Conservation (phyloP, 2,888 invertebrate species). For the Lepidonotus clava region DNA sequence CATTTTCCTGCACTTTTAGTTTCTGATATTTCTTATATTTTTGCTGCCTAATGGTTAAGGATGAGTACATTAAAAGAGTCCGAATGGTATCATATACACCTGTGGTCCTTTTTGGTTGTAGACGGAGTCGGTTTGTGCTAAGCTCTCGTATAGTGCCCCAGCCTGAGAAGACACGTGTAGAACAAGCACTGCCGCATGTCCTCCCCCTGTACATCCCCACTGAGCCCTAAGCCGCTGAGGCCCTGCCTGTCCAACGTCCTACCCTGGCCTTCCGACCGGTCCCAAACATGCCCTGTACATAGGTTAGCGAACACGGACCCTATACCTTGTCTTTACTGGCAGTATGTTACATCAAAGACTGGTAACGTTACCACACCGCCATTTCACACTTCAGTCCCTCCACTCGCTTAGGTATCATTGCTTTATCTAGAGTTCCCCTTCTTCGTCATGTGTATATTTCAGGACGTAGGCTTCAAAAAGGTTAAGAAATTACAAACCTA, state of each 20-base stretch:
- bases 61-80: not conserved
- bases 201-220: too few relatives aligned
- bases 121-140: slow-evolving; percentile 36
- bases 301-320: too few relatives aligned
- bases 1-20: not conserved
- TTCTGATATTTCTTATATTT: not conserved
- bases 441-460: not conserved
- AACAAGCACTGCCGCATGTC: too few relatives aligned
- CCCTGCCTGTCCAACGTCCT: too few relatives aligned
- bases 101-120: slow-evolving; percentile 33
- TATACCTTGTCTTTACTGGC: too few relatives aligned
- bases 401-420: too few relatives aligned
- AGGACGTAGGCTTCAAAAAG: not conserved
- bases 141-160: not conserved
- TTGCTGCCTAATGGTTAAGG: slow-evolving; percentile 36
- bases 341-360: too few relatives aligned
- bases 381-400: too few relatives aligned
- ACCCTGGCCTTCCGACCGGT: too few relatives aligned
- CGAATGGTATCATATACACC: not conserved
- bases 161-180: not conserved
- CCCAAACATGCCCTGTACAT: not conserved
- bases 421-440: too few relatives aligned
- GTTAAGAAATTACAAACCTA: not conserved
- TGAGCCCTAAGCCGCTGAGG: too few relatives aligned
- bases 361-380: too few relatives aligned